Evolutionary conservation across 2,888 invertebrate species (phyloP).

Genomic region (Limnephilus marmoratus): DNA sequence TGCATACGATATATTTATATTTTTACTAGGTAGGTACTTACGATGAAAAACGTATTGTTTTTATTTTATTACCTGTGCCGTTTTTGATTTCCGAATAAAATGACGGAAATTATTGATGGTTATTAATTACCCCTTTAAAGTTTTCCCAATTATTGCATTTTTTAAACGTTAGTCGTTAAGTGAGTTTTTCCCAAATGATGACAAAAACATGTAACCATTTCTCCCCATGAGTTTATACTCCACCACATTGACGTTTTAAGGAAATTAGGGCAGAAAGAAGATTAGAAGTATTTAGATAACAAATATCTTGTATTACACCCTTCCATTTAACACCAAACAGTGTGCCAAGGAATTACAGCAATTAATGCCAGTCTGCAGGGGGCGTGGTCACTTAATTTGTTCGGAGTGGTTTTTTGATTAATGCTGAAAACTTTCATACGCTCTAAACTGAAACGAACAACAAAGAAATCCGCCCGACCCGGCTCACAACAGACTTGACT

Average conservation of each 20-base stretch:
- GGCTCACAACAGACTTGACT: constrained; percentile 49
- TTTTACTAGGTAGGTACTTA: no score
- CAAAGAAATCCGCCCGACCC: constrained; percentile 30
- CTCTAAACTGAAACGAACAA: constrained; percentile 35
- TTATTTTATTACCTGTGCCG: no score
- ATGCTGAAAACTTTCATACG: constrained; percentile 54
- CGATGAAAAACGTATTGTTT: no score
- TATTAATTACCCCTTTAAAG: no score
- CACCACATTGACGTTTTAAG: not conserved
- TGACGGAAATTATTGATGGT: no score
- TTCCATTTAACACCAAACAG: not conserved
- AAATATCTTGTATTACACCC: not conserved
- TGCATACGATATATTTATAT: no score
- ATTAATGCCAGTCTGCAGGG: constrained; percentile 52
- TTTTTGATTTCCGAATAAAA: no score
- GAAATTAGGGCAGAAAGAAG: not conserved
- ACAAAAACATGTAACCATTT: no score
- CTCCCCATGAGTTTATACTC: not conserved
- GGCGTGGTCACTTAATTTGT: constrained; percentile 48
- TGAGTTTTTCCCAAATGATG: no score
- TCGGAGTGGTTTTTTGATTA: constrained; percentile 53
- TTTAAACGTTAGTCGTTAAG: no score
- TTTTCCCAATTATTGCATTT: no score
- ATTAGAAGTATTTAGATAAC: not conserved
- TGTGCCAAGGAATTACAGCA: constrained; percentile 4